Percentiles rank a stretch among this genome's conserved stretches.
phyloP scores from a whole-genome alignment of 2,113 vertebrate species.

The Sylvilagus bachmani region DNA sequence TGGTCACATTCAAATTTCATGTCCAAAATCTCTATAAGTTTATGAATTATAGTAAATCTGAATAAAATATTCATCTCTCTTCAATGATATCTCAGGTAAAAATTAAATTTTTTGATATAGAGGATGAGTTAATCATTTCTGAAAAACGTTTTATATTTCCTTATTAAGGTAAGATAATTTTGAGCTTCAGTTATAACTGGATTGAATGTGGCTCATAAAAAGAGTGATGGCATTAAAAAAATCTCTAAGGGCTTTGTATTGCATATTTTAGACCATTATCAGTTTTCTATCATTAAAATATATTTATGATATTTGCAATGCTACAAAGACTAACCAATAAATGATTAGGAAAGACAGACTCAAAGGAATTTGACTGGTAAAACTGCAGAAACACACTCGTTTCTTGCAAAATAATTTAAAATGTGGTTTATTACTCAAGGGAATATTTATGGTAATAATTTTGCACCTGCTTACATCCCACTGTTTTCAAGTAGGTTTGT shows the following conservation, averaged over 20 bases:
- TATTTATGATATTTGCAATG: constrained; percentile 66
- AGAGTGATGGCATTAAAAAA: neutral
- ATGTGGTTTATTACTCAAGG: constrained; percentile 39
- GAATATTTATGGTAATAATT: constrained; percentile 53
- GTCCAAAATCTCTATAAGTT: neutral
- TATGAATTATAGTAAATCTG: constrained; percentile 6
- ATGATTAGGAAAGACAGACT: constrained; percentile 73
- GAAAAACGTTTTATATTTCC: constrained; percentile 54
- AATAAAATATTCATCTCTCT: neutral
- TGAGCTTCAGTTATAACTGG: neutral
- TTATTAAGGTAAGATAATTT: constrained; percentile 51
- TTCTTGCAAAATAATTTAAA: constrained; percentile 55
- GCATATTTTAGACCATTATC: constrained; percentile 60
- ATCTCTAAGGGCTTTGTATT: neutral
- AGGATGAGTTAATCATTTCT: constrained; percentile 47
- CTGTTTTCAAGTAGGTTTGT: neutral
- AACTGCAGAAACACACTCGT: neutral
- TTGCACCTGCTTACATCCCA: neutral
- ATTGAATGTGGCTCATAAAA: neutral
- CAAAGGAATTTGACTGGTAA: constrained; percentile 36
- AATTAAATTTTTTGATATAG: neutral
- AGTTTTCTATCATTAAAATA: constrained; percentile 59
- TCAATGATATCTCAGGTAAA: constrained; percentile 60
- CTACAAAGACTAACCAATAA: constrained; percentile 68
- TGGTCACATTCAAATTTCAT: neutral